These are phyloP conservation scores for Takifugu bimaculatus DNA, from an alignment of 2,113 vertebrate species.

Conservation along the genomic window DNA sequence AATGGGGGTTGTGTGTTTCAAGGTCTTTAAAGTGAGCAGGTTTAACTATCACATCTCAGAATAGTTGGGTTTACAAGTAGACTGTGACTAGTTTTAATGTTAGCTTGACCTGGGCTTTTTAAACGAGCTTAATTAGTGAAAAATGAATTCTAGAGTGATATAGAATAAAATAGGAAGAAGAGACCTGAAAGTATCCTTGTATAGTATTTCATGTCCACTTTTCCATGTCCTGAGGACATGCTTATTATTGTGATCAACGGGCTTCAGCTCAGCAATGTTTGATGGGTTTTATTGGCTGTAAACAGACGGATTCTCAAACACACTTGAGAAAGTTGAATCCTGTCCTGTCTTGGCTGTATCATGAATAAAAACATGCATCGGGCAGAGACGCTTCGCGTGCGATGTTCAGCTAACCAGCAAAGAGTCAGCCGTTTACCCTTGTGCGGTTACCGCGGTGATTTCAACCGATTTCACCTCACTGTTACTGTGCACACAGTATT, in stretches of 20 bases:
- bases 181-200: slow-evolving; percentile 15
- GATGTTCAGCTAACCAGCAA: background rate
- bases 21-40: slow-evolving; percentile 17
- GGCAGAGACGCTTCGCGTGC: slow-evolving; percentile 2
- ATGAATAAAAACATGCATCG: slow-evolving; percentile 1
- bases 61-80: slow-evolving; percentile 32
- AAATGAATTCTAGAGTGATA: slow-evolving; percentile 37
- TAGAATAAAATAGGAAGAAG: slow-evolving; percentile 10
- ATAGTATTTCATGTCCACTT: slow-evolving; percentile 24
- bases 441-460: slow-evolving; percentile 31
- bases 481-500: slow-evolving; percentile 15
- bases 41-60: slow-evolving; percentile 46
- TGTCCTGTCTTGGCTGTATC: slow-evolving; percentile 1
- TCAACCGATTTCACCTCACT: slow-evolving; percentile 10
- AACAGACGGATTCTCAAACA: slow-evolving; percentile 6
- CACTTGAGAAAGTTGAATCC: slow-evolving; percentile 10
- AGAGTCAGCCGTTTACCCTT: slow-evolving; percentile 24
- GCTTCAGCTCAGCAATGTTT: slow-evolving; percentile 12
- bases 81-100: slow-evolving; percentile 42
- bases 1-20: background rate
- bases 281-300: background rate
- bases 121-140: slow-evolving; percentile 38
- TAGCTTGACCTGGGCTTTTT: slow-evolving; percentile 45
- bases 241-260: slow-evolving; percentile 2
- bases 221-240: slow-evolving; percentile 13